phyloP scores from a whole-genome alignment of 2,888 invertebrate genomes.

The Euphydryas editha region DNA sequence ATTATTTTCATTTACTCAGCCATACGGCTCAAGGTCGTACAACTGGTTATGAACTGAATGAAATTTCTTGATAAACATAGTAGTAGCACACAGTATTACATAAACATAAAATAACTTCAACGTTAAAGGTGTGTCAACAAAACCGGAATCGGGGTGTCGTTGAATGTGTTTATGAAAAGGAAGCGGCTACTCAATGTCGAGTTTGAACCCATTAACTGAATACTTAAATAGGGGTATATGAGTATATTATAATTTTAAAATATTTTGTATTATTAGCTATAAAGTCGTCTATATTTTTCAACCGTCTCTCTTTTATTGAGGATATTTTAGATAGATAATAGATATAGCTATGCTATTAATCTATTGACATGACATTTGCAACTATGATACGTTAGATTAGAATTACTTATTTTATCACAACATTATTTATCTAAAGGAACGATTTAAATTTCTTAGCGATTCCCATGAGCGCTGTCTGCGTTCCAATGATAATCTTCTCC shows the following conservation, averaged over 20 bases:
- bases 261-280: background rate
- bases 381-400: too few species aligned
- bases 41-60: conserved; percentile 49
- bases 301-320: conserved; percentile 1
- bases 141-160: conserved; percentile 50
- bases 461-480: too few species aligned
- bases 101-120: conserved; percentile 37
- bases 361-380: background rate
- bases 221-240: conserved; percentile 33
- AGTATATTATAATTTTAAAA: conserved; percentile 19
- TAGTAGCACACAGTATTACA: conserved; percentile 38
- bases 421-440: too few species aligned
- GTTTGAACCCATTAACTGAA: conserved; percentile 52
- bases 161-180: conserved; percentile 52
- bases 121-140: conserved; percentile 45
- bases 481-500: too few species aligned
- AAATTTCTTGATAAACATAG: conserved; percentile 34
- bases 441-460: too few species aligned
- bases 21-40: conserved; percentile 49
- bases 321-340: background rate
- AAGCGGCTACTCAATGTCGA: conserved; percentile 53
- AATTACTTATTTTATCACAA: too few species aligned
- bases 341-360: background rate
- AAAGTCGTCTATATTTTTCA: background rate
- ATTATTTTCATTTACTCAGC: conserved; percentile 24